Evolutionary conservation across 2,888 invertebrate genomes (phyloP).

Genomic region (Rhodophaea formosa): DNA sequence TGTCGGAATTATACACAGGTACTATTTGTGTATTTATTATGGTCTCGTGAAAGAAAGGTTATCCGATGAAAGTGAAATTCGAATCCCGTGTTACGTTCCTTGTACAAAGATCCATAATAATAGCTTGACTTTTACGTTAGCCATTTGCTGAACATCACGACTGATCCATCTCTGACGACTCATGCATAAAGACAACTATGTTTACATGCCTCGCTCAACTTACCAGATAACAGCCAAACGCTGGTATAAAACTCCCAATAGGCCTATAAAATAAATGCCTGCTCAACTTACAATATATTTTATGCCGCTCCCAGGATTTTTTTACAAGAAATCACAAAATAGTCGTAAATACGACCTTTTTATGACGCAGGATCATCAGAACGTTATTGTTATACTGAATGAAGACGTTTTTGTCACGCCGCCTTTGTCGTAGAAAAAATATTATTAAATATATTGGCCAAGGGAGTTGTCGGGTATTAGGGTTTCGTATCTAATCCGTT

Average conservation of each 20-base stretch:
- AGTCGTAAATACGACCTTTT: conserved; percentile 44
- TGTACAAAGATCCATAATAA: no score
- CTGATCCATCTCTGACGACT: neutral
- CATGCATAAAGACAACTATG: neutral
- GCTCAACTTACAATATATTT: conserved; percentile 51
- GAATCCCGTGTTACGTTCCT: no score
- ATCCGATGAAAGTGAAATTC: no score
- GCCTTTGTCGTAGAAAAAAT: neutral
- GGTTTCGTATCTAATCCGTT: no score
- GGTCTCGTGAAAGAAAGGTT: no score
- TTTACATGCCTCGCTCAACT: conserved; percentile 20
- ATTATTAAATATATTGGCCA: neutral
- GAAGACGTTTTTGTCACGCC: neutral
- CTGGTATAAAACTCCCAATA: conserved; percentile 46
- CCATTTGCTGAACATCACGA: neutral
- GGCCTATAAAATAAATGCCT: conserved; percentile 58
- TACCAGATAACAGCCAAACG: conserved; percentile 31
- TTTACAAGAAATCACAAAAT: conserved; percentile 42
- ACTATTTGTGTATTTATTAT: no score
- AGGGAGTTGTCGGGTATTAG: no score
- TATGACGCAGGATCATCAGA: conserved; percentile 41
- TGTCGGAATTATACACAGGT: no score
- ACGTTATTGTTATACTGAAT: conserved; percentile 40
- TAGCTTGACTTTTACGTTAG: neutral
- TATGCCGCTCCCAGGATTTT: conserved; percentile 39